Conservation (phyloP, 2,797 vertebrate genomes). For the Hydrolagus colliei region DNA sequence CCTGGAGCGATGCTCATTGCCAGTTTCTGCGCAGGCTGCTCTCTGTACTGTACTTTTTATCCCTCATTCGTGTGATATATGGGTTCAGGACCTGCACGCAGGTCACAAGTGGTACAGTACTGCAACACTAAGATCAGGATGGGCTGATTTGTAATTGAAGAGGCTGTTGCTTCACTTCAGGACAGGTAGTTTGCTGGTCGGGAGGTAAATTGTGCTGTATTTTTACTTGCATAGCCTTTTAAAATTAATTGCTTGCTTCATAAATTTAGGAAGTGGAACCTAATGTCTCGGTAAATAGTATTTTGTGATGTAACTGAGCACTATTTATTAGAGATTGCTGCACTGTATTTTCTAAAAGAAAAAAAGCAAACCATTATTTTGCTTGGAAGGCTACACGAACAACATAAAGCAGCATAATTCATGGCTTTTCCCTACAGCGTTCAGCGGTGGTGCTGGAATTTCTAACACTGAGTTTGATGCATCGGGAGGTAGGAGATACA, state of each 20-base stretch:
- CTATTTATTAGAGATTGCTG: background rate
- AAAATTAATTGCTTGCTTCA: background rate
- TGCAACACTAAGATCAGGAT: background rate
- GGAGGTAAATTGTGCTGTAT: background rate
- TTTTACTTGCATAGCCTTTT: background rate
- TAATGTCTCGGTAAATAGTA: background rate
- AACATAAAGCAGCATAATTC: background rate
- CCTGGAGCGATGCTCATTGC: background rate
- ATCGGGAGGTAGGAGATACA: background rate
- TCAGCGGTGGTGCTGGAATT: background rate
- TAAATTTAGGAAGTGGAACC: background rate
- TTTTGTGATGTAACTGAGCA: background rate
- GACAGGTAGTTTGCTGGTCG: background rate
- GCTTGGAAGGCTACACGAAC: background rate
- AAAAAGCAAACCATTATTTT: background rate
- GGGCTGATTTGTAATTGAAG: background rate
- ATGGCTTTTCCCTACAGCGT: background rate
- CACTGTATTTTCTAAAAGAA: background rate
- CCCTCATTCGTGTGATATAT: background rate
- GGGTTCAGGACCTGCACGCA: background rate
- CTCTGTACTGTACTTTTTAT: background rate
- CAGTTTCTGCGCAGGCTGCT: background rate
- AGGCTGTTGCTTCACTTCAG: background rate
- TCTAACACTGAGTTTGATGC: background rate
- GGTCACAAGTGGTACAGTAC: background rate